Base-by-base conservation (phyloP, 2,113 vertebrate species). In the Dromaius novaehollandiae region DNA sequence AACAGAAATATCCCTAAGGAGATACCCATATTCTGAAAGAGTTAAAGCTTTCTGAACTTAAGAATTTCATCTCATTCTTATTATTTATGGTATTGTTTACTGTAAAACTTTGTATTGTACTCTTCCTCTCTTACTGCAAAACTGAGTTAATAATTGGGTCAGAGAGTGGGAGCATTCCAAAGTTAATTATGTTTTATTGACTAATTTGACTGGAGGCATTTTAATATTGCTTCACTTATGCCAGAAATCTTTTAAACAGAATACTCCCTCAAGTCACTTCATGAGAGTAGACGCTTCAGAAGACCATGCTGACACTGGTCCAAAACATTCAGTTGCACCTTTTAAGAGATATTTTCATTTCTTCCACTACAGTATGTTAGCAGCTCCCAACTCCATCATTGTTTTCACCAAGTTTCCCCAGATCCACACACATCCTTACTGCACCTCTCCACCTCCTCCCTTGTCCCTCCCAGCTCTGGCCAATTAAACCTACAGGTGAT, bases 121-220 rank as follows among this genome's bases (percentile, higher is more conserved):
- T 70, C 42, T 82, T 58, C 28, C 17, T 12, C 4, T 78, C 3
- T 40, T 55, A 40, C 13, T 75, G 53, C 26, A 74, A 89, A 58
- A 42, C 3, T 83, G 3, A 69, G 84, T 88, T 89, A 95, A 76
- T 89, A 91, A 82, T 12, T 88, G 22, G 65, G 14, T 87, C 71
- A 60, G 86, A 90, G 5, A 76, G 2, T 64, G 36, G 84, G 40
- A 88, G 51, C 65, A 73, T 81, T 96, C 6, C 14, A 53, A 42
- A 89, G 64, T 93, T 87, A 92, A 94, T 96, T 79, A 91, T 66
- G n/a, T 90, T 56, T 87, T 93, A 86, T 86, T 95, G 70, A 66
- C 46, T 92, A 78, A 28, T 95, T 89, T 95, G 51, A 93, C 69
- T 95, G 26, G 50, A 92, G 74, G 53, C 38, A 69, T 90, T 97